These are phyloP conservation scores for Chironomus tepperi DNA, from an alignment of 1,140 invertebrate genomes.

Conservation along the genomic window DNA sequence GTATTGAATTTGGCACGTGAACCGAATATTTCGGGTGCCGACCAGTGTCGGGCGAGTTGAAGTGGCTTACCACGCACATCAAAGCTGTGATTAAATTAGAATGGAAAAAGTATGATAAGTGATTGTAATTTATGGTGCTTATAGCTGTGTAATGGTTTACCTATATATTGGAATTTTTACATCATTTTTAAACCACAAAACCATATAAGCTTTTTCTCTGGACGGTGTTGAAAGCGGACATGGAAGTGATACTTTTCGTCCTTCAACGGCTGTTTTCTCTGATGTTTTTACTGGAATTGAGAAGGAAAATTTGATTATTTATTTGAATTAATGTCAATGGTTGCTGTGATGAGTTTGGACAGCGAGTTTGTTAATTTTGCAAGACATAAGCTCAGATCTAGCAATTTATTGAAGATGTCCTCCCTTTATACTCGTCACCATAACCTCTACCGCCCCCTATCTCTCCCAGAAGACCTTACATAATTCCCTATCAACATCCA, in stretches of 20 bases:
- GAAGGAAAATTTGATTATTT: too few species aligned
- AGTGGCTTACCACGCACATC: conserved; percentile 61
- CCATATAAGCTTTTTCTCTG: conserved; percentile 72
- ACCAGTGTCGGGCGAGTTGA: conserved; percentile 56
- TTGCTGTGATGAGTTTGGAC: too few species aligned
- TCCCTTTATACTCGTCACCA: too few species aligned
- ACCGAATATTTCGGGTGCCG: conserved; percentile 59
- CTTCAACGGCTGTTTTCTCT: conserved; percentile 64
- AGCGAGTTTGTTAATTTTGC: too few species aligned
- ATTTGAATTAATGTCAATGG: neutral
- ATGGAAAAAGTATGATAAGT: too few species aligned
- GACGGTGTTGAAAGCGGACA: conserved; percentile 67
- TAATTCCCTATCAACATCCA: too few species aligned
- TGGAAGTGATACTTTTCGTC: conserved; percentile 62
- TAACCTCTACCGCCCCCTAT: too few species aligned
- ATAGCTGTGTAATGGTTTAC: conserved; percentile 39
- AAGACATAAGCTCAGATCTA: too few species aligned
- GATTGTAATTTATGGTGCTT: too few species aligned
- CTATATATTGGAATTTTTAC: conserved; percentile 70
- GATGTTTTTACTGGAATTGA: conserved; percentile 49
- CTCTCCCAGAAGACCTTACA: too few species aligned
- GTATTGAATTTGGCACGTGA: conserved; percentile 61
- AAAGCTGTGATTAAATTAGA: conserved; percentile 50
- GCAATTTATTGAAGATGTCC: too few species aligned
- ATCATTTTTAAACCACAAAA: conserved; percentile 74